Percentiles rank a stretch among this genome's conserved stretches.
Conservation (phyloP, 2,888 invertebrate species). For the Drosophila formosana region DNA sequence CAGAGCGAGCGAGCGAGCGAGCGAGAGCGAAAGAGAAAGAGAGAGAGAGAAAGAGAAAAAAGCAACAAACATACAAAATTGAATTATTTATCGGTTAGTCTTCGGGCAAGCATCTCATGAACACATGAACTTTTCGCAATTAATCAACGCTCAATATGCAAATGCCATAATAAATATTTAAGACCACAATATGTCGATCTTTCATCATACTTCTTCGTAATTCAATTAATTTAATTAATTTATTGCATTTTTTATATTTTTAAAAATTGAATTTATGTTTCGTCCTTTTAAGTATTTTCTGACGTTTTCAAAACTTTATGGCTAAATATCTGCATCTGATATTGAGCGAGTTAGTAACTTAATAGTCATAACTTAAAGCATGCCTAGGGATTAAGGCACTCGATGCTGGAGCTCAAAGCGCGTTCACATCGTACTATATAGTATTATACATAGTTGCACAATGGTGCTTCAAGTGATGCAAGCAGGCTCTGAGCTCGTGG, state of each 20-base stretch:
- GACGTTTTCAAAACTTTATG: too few relatives aligned
- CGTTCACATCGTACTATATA: not conserved
- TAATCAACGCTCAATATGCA: conserved; percentile 28
- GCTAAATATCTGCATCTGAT: not conserved
- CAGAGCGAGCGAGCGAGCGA: conserved; percentile 38
- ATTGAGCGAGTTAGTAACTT: conserved; percentile 47
- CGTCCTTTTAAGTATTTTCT: too few relatives aligned
- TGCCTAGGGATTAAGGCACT: conserved; percentile 46
- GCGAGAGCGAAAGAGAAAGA: conserved; percentile 47
- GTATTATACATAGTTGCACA: not conserved
- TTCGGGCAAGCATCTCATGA: conserved; percentile 42
- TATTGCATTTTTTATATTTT: too few relatives aligned
- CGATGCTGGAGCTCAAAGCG: conserved; percentile 21
- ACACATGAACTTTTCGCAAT: conserved; percentile 7
- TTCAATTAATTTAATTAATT: too few relatives aligned
- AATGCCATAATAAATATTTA: conserved; percentile 2
- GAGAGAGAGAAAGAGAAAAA: conserved; percentile 54
- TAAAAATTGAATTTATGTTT: too few relatives aligned
- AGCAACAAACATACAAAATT: conserved; percentile 72
- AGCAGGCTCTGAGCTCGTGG: conserved; percentile 32
- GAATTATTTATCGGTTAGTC: conserved; percentile 67
- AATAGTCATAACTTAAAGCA: conserved; percentile 49
- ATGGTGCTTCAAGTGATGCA: not conserved
- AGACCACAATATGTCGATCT: too few relatives aligned
- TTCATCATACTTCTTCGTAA: too few relatives aligned